A percentile compares a stretch with the other conserved stretches of the same genome.
These are phyloP conservation scores for Caradrina clavipalpis DNA, from an alignment of 2,888 invertebrate species.

Conservation along the genomic window DNA sequence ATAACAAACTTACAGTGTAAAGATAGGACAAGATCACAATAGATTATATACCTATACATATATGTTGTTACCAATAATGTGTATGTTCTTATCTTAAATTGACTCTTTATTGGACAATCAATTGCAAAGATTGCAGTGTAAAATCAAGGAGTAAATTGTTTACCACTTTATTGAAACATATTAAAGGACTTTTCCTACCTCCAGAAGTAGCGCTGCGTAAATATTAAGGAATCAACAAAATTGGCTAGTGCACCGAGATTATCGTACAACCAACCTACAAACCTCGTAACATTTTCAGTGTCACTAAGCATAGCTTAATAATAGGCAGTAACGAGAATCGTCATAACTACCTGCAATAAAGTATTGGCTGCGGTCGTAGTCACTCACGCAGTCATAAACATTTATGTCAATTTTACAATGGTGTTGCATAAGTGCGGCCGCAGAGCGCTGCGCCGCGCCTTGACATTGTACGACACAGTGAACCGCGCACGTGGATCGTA, in stretches of 20 bases:
- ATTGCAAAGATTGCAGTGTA: too few species aligned
- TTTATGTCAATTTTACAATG: conserved; percentile 87
- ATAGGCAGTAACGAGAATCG: conserved; percentile 52
- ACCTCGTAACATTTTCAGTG: not conserved
- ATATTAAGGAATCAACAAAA: not conserved
- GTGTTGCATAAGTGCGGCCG: conserved; percentile 82
- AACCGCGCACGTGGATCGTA: conserved; percentile 87
- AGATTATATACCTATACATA: too few species aligned
- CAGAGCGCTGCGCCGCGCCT: conserved; percentile 78
- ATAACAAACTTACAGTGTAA: not conserved
- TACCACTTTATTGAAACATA: not conserved
- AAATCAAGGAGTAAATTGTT: too few species aligned
- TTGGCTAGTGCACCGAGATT: not conserved
- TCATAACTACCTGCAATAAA: conserved; percentile 61
- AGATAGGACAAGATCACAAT: not conserved
- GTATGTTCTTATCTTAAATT: not conserved
- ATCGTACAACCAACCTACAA: not conserved
- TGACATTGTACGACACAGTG: conserved; percentile 88
- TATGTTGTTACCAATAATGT: not conserved
- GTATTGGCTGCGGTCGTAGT: conserved; percentile 63
- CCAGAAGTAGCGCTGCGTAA: not conserved
- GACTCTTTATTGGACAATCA: not conserved
- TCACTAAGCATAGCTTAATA: conserved; percentile 13
- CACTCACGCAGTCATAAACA: conserved; percentile 76
- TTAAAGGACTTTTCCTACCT: not conserved